These are phyloP conservation scores for Condylura cristata DNA, from an alignment of 2,113 vertebrate genomes.

Conservation along the genomic window DNA sequence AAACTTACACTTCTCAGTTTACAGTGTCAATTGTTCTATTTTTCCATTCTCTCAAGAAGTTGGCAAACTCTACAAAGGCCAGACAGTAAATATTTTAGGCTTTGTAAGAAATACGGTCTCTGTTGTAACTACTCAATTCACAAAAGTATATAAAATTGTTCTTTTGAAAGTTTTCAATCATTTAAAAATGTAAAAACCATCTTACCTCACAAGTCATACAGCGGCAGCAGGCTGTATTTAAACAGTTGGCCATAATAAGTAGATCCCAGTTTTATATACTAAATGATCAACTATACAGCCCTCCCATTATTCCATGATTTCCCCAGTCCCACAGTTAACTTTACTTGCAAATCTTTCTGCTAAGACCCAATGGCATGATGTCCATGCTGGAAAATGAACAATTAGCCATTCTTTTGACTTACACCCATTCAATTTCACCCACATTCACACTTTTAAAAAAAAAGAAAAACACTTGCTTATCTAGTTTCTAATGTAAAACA, in stretches of 20 bases:
- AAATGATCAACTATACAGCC: background rate
- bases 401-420: background rate
- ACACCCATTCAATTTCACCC: background rate
- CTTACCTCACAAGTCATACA: background rate
- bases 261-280: background rate
- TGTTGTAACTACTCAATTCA: background rate
- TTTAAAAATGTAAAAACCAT: background rate
- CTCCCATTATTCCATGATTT: background rate
- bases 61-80: background rate
- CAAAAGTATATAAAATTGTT: background rate
- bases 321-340: background rate
- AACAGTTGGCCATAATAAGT: background rate
- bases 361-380: background rate
- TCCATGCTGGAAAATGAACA: conserved; percentile 4
- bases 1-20: background rate
- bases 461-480: background rate
- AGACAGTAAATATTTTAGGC: background rate
- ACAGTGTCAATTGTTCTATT: background rate
- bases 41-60: conserved; percentile 28
- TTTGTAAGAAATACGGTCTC: background rate
- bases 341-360: background rate
- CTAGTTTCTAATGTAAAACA: conserved; percentile 54
- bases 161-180: background rate
- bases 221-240: background rate
- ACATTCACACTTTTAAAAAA: background rate